Conservation (phyloP, 2,797 vertebrate genomes). For the Pogonophryne albipinna region DNA sequence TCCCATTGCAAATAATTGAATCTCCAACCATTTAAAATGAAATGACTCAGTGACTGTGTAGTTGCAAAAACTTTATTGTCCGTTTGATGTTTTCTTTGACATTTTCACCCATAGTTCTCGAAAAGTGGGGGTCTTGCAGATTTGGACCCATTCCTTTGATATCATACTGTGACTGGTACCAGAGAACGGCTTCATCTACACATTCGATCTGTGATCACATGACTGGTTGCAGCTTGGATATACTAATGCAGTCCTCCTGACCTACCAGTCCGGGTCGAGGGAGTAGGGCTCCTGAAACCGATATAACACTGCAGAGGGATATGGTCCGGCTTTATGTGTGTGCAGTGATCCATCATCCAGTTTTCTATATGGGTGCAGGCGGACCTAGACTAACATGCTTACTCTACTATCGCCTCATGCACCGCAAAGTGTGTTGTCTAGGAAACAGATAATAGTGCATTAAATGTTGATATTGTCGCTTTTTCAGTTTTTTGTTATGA, state of each 20-base stretch:
- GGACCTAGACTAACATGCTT: conserved; percentile 81
- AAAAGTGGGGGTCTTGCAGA: conserved; percentile 75
- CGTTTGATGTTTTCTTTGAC: conserved; percentile 66
- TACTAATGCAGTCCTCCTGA: conserved; percentile 65
- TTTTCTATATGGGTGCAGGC: conserved; percentile 67
- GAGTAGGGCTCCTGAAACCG: conserved; percentile 54
- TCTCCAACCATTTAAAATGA: neutral
- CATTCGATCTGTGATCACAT: conserved; percentile 64
- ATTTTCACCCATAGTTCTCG: conserved; percentile 72
- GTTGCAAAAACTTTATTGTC: conserved; percentile 85
- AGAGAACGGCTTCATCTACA: conserved; percentile 51
- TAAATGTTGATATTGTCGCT: conserved; percentile 72
- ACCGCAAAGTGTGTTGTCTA: conserved; percentile 72
- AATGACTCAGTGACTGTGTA: conserved; percentile 27
- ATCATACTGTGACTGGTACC: conserved; percentile 52
- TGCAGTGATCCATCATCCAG: conserved; percentile 68
- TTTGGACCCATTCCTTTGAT: conserved; percentile 59
- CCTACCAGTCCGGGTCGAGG: conserved; percentile 39
- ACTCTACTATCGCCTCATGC: conserved; percentile 79
- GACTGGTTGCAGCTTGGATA: conserved; percentile 73
- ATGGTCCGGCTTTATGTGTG: conserved; percentile 53
- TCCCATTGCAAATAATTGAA: neutral
- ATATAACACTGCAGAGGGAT: conserved; percentile 65
- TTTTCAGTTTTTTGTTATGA: conserved; percentile 48
- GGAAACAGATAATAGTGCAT: conserved; percentile 80